Evolutionary conservation across 2,113 vertebrate genomes (phyloP).

Genomic region (Triplophysa siluroides): DNA sequence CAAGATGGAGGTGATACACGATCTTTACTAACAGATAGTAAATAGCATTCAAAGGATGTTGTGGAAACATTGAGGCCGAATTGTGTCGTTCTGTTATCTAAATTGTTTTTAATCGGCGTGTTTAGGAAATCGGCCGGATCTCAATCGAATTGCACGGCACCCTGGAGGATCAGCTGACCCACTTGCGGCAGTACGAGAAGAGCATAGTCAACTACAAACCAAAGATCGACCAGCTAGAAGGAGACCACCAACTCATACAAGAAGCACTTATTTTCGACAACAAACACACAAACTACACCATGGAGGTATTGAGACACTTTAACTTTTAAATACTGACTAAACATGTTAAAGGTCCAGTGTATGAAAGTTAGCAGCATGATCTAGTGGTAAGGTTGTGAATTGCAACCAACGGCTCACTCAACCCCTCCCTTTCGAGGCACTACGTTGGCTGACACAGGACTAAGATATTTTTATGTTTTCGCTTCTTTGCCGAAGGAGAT

Average conservation of each 20-base stretch:
- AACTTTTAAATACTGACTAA: conserved; percentile 1
- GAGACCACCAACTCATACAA: conserved; percentile 97
- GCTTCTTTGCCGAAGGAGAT: too few species aligned
- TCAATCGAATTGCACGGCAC: conserved; percentile 98
- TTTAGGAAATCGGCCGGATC: conserved; percentile 95
- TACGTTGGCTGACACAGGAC: too few species aligned
- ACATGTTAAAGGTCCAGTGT: too few species aligned
- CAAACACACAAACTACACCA: conserved; percentile 99
- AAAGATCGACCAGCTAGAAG: conserved; percentile 98
- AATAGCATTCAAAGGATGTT: not conserved
- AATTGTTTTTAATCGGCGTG: not conserved
- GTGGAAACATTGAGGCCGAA: not conserved
- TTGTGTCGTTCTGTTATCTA: not conserved
- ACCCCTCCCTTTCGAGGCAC: too few species aligned
- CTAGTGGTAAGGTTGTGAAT: too few species aligned
- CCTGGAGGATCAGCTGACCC: conserved; percentile 93
- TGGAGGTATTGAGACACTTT: conserved; percentile 83
- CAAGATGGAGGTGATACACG: conserved; percentile 90
- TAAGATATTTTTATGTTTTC: too few species aligned
- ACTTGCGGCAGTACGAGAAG: conserved; percentile 95
- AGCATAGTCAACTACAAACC: conserved; percentile 99
- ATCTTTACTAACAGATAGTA: not conserved
- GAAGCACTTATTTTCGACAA: conserved; percentile 98
- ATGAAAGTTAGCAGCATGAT: too few species aligned
- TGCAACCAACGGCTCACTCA: too few species aligned